Percentiles rank a stretch among this genome's conserved stretches.
These are phyloP conservation scores for Luidia sarsii DNA, from an alignment of 53 echinoderm and acorn worm species.

Conservation along the genomic window DNA sequence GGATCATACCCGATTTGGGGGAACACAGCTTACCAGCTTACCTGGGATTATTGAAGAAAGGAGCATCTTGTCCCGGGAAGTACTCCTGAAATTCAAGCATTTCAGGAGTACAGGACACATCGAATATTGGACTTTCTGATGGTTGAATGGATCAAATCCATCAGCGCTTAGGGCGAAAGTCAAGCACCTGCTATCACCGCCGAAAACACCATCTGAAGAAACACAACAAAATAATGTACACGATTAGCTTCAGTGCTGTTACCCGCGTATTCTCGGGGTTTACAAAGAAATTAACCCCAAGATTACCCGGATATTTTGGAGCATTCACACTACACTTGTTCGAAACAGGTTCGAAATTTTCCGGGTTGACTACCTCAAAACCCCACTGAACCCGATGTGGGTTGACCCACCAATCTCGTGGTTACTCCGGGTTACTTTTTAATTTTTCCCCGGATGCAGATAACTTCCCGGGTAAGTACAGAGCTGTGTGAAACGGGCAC, in stretches of 20 bases:
- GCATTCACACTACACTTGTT: no score
- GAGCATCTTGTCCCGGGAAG: not conserved
- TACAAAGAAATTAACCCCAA: not conserved
- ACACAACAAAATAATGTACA: no score
- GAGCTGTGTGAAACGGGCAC: no score
- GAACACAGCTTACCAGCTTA: not conserved
- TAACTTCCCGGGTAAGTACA: no score
- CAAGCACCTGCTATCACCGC: not conserved
- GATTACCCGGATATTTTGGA: not conserved
- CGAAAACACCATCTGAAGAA: not conserved
- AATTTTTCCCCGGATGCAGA: no score
- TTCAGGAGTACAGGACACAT: not conserved
- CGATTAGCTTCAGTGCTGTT: no score
- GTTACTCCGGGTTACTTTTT: no score
- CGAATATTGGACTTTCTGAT: not conserved
- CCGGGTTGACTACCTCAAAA: no score
- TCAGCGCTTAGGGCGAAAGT: not conserved
- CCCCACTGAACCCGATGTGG: no score
- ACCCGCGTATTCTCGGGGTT: not conserved
- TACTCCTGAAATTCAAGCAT: not conserved
- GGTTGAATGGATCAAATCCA: no score
- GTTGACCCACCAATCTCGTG: no score
- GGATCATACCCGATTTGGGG: not conserved
- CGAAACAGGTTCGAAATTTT: no score
- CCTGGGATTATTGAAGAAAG: slow-evolving; percentile 6